phyloP scores from a whole-genome alignment of 1,140 invertebrate species.

The Conus ventricosus region DNA sequence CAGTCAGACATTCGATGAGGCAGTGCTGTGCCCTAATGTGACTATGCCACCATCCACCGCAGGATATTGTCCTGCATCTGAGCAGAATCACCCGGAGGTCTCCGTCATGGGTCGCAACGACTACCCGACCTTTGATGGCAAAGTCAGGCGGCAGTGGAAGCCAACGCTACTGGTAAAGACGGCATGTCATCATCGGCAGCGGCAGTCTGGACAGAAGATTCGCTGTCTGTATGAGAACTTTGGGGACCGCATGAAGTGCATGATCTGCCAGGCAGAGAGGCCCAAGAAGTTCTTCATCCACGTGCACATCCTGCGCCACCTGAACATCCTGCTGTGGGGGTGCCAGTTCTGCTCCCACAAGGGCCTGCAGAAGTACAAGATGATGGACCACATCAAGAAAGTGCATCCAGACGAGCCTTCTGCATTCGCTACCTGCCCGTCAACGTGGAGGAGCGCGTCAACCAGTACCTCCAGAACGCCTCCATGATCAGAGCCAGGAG shows the following conservation, averaged over 20 bases:
- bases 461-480: constrained; percentile 41
- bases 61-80: constrained; percentile 47
- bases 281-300: constrained; percentile 56
- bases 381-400: constrained; percentile 53
- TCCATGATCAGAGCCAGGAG: constrained; percentile 1
- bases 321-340: constrained; percentile 51
- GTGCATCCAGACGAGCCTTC: constrained; percentile 40
- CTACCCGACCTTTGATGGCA: constrained; percentile 38
- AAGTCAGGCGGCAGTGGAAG: constrained; percentile 21
- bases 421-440: constrained; percentile 45
- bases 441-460: constrained; percentile 46
- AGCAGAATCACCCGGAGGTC: constrained; percentile 47
- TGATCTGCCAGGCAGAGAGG: constrained; percentile 47
- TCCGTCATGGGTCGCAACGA: constrained; percentile 50
- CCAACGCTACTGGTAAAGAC: constrained; percentile 29
- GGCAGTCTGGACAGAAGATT: constrained; percentile 50
- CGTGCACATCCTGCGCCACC: constrained; percentile 50
- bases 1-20: constrained; percentile 45
- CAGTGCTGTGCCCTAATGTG: constrained; percentile 46
- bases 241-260: constrained; percentile 47
- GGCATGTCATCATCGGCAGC: constrained; percentile 47
- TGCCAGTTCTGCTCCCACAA: constrained; percentile 49
- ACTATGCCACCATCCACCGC: constrained; percentile 44
- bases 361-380: constrained; percentile 54
- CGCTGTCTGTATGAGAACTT: constrained; percentile 50